Base-by-base conservation (phyloP, 2,888 invertebrate species). In the Epinotia ramella region DNA sequence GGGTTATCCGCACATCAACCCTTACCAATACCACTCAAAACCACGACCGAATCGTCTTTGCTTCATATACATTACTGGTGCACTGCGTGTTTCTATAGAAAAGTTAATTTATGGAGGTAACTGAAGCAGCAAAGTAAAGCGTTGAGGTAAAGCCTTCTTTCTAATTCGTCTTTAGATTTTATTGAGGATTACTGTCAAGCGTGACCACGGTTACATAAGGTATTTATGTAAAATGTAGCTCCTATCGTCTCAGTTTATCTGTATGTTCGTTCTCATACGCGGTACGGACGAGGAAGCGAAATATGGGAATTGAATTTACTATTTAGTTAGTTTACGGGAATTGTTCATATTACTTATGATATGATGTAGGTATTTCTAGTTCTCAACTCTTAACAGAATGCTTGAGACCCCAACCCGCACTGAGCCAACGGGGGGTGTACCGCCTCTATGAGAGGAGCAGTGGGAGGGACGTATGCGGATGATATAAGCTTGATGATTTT, bases 141-240 rank as follows among this genome's bases (percentile, higher is more conserved):
- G 67, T 40, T 28, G 24, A 24, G 46, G 70, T 72, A 40, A 63
- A 33, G 46, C 79, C 63, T 70, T 53, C 66, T 57, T 69, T 24
- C 24, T 73, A 67, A 73, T 69, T 69, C 73, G 79, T 77, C 67
- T 64, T 70, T 77, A 77, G 77, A 76, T 81, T 79, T 79, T 79
- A 76, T 79, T 63, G 75, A 75, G 77, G 80, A 77, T 77, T 76
- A 76, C 79, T 82, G 83, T 65, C 83, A 87, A 87, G 84, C 90
- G 87, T 89, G 92, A 90, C 89, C 88, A 83, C 83, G 85, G 89
- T 89, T 88, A 87, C 88, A 88, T 85, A 86, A 81, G 86, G 88
- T 88, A 90, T 92, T 91, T 91, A 91, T 91, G 91, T 90, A 88
- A 88, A 90, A 88, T 85, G 84, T 81, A 84, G 83, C 82, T 81